Percentiles rank a stretch among this genome's conserved stretches.
These are phyloP conservation scores for Smittia sp. DNA, from an alignment of 2,888 invertebrate genomes.

Conservation along the genomic window DNA sequence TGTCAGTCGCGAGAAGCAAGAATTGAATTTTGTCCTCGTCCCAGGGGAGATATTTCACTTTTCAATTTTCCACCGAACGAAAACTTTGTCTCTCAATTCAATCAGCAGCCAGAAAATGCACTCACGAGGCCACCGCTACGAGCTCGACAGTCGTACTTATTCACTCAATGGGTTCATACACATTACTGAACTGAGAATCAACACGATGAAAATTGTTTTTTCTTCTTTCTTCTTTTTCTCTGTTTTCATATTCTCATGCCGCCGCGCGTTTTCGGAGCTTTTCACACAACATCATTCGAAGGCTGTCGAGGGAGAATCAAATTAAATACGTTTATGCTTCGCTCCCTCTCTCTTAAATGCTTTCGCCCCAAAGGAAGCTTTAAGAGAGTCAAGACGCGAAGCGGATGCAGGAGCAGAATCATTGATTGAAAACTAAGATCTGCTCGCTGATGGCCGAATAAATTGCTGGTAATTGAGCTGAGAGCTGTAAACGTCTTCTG, in stretches of 20 bases:
- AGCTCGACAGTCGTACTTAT: constrained; percentile 31
- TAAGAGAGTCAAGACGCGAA: background rate
- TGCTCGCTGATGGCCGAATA: background rate
- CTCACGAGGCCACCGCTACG: background rate
- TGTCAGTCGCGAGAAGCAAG: constrained; percentile 3
- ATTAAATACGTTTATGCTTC: constrained; percentile 1
- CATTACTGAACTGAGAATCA: constrained; percentile 41
- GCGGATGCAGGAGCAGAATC: background rate
- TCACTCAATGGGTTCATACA: constrained; percentile 41
- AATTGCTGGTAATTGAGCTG: background rate
- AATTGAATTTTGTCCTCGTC: background rate
- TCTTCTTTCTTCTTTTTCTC: constrained; percentile 31
- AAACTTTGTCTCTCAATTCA: background rate
- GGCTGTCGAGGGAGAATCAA: constrained; percentile 18
- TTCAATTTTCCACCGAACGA: background rate
- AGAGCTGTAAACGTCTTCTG: background rate
- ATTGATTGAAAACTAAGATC: background rate
- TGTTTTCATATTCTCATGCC: constrained; percentile 22
- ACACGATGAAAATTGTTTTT: constrained; percentile 41
- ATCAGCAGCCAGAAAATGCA: background rate
- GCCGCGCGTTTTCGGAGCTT: constrained; percentile 32
- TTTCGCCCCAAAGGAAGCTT: background rate
- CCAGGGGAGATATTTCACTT: background rate
- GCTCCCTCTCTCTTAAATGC: background rate
- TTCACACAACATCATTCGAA: constrained; percentile 11